A percentile compares a stretch with the other conserved stretches of the same genome.
Evolutionary conservation across 2,113 vertebrate species (phyloP).

Genomic region (Onychorhynchus coronatus): DNA sequence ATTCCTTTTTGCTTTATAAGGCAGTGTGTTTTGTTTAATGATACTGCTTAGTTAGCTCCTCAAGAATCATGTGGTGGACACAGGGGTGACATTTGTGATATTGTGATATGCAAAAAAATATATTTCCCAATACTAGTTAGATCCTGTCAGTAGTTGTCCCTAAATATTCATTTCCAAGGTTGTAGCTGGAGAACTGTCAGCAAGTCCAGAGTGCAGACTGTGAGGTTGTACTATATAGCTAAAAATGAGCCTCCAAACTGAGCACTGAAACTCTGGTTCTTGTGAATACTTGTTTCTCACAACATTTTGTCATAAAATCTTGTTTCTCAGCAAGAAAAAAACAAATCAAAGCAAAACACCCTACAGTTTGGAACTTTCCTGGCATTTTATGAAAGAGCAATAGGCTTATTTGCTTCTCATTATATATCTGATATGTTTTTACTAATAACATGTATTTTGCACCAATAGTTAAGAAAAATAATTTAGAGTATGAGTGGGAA

Average conservation of each 20-base stretch:
- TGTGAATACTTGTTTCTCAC: slow-evolving; percentile 15
- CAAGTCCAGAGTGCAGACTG: neutral
- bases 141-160: neutral
- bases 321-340: slow-evolving; percentile 25
- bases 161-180: slow-evolving; percentile 9
- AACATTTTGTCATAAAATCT: slow-evolving; percentile 44
- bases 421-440: slow-evolving; percentile 58
- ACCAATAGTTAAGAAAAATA: slow-evolving; percentile 50
- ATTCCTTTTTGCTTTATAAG: slow-evolving; percentile 19
- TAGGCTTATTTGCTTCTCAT: slow-evolving; percentile 57
- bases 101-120: slow-evolving; percentile 1
- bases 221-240: neutral
- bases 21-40: neutral
- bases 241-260: slow-evolving; percentile 37
- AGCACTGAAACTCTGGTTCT: neutral
- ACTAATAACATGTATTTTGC: slow-evolving; percentile 64
- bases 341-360: slow-evolving; percentile 24
- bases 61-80: neutral
- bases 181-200: slow-evolving; percentile 14
- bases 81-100: neutral
- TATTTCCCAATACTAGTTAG: neutral
- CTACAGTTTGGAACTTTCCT: slow-evolving; percentile 20
- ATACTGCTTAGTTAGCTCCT: neutral
- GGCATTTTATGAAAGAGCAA: slow-evolving; percentile 53
- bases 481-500: slow-evolving; percentile 68